phyloP scores from a whole-genome alignment of 2,888 invertebrate genomes.

The Chrysotoxum bicinctum region DNA sequence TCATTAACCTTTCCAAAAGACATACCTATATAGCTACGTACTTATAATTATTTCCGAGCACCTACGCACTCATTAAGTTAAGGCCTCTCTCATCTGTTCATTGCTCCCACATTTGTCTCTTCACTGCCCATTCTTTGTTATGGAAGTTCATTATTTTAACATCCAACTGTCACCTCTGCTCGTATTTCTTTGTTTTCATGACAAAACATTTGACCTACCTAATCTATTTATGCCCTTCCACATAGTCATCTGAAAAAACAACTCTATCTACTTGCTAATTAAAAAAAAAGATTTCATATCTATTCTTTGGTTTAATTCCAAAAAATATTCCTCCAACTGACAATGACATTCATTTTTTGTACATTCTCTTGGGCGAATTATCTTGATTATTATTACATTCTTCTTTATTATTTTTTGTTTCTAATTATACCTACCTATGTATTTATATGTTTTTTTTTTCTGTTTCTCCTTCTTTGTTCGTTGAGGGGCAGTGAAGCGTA shows the following conservation, averaged over 20 bases:
- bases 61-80: slow-evolving; percentile 17
- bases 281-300: neutral
- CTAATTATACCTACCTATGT: neutral
- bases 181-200: neutral
- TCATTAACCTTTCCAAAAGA: neutral
- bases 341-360: slow-evolving; percentile 41
- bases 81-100: slow-evolving; percentile 21
- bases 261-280: neutral
- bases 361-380: slow-evolving; percentile 39
- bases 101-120: slow-evolving; percentile 16
- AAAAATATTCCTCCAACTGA: neutral
- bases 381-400: slow-evolving; percentile 27
- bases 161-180: neutral
- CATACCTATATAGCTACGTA: too few species aligned
- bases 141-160: slow-evolving; percentile 20
- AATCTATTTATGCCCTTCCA: slow-evolving; percentile 34
- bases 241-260: slow-evolving; percentile 9
- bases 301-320: neutral
- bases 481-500: slow-evolving; percentile 25
- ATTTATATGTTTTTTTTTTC: neutral
- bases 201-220: slow-evolving; percentile 11
- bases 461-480: neutral
- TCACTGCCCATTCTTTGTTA: slow-evolving; percentile 11
- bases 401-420: slow-evolving; percentile 1
- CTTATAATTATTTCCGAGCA: neutral